Percentiles rank a stretch among this genome's conserved stretches.
phyloP scores from a whole-genome alignment of 1,140 invertebrate species.

The Stegodyphus mimosarum region DNA sequence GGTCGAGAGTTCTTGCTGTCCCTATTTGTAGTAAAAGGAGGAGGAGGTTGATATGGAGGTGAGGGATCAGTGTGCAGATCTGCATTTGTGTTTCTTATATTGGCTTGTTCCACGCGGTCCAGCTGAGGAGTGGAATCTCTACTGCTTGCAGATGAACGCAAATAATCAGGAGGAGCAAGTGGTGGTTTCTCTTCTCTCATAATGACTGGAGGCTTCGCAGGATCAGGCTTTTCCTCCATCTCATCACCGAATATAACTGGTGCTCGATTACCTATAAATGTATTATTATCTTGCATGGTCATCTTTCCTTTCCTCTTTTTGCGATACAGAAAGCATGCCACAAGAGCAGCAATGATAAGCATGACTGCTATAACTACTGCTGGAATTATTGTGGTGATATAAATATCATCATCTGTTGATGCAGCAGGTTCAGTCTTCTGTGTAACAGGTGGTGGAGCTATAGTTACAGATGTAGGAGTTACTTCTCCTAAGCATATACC shows the following conservation, averaged over 20 bases:
- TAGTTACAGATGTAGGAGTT: slow-evolving; percentile 67
- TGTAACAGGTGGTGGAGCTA: slow-evolving; percentile 68
- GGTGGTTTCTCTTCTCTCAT: slow-evolving; percentile 93
- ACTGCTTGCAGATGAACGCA: slow-evolving; percentile 71
- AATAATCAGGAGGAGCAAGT: slow-evolving; percentile 81
- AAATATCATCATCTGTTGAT: slow-evolving; percentile 77
- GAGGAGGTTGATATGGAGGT: slow-evolving; percentile 80
- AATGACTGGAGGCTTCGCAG: slow-evolving; percentile 90
- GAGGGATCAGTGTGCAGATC: slow-evolving; percentile 63
- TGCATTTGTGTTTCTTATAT: slow-evolving; percentile 66
- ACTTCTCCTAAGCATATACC: slow-evolving; percentile 77
- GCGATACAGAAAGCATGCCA: slow-evolving; percentile 89
- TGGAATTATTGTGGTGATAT: slow-evolving; percentile 90
- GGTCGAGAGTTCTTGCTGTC: slow-evolving; percentile 76
- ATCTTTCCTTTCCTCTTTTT: slow-evolving; percentile 84
- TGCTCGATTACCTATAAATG: slow-evolving; percentile 86
- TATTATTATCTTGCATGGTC: slow-evolving; percentile 75
- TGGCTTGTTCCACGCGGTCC: slow-evolving; percentile 65
- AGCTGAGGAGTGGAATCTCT: slow-evolving; percentile 71
- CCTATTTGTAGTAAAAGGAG: slow-evolving; percentile 78
- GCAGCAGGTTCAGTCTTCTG: slow-evolving; percentile 66
- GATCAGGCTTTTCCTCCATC: slow-evolving; percentile 87
- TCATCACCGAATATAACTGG: slow-evolving; percentile 95
- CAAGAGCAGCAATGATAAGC: slow-evolving; percentile 84
- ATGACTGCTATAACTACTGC: slow-evolving; percentile 89